phyloP scores from a whole-genome alignment of 2,113 vertebrate species.

The Rostratula benghalensis region DNA sequence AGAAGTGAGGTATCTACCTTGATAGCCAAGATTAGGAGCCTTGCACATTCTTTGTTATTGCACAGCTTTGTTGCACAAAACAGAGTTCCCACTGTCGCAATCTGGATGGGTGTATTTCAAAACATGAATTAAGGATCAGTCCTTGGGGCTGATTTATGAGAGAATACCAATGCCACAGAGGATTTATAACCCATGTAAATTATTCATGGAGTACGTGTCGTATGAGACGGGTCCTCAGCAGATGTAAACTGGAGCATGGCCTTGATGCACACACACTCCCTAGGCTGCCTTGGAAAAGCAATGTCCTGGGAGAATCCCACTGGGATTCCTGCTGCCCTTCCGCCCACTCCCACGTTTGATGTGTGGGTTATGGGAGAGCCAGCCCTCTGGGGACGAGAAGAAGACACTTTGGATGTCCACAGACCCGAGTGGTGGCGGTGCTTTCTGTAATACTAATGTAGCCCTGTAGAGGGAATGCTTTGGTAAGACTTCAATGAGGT shows the following conservation, averaged over 20 bases:
- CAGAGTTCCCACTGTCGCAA: not conserved
- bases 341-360: not conserved
- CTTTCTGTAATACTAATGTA: conserved; percentile 35
- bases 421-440: not conserved
- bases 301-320: not conserved
- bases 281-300: not conserved
- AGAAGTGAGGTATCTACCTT: not conserved
- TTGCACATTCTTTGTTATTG: not conserved
- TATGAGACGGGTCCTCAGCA: fast-evolving
- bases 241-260: not conserved
- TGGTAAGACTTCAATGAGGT: conserved; percentile 42
- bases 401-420: not conserved
- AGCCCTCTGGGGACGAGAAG: not conserved
- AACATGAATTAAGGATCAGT: not conserved
- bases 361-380: not conserved
- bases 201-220: not conserved
- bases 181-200: conserved; percentile 1
- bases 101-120: not conserved
- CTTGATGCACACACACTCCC: not conserved
- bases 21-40: not conserved
- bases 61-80: not conserved
- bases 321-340: not conserved
- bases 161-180: not conserved
- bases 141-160: not conserved
- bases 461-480: conserved; percentile 71